These are phyloP conservation scores for Ptilodon capucinus DNA, from an alignment of 2,888 invertebrate genomes.

Conservation along the genomic window DNA sequence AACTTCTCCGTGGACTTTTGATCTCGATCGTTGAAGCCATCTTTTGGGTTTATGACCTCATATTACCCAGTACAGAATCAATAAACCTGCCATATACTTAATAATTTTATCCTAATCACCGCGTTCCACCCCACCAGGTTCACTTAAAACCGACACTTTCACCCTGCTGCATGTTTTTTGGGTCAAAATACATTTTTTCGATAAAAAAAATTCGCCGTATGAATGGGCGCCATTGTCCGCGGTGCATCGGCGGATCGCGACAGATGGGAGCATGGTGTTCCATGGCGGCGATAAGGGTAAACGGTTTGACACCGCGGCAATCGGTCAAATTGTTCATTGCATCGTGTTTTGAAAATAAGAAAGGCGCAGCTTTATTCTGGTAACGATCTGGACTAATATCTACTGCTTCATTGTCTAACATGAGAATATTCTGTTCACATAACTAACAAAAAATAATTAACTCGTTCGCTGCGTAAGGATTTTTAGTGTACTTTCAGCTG, in stretches of 20 bases:
- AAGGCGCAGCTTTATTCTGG: too few relatives aligned
- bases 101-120: neutral
- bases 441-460: too few relatives aligned
- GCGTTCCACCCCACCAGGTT: slow-evolving; percentile 9
- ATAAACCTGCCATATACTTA: neutral
- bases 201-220: slow-evolving; percentile 52
- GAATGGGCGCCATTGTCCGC: slow-evolving; percentile 65
- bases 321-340: slow-evolving; percentile 54
- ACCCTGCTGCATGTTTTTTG: slow-evolving; percentile 49
- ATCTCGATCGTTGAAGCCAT: too few relatives aligned
- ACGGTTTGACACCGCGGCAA: slow-evolving; percentile 71
- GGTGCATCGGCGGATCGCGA: slow-evolving; percentile 57
- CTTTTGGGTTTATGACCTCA: too few relatives aligned
- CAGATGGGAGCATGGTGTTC: slow-evolving; percentile 53
- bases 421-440: too few relatives aligned
- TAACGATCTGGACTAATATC: too few relatives aligned
- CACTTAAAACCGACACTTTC: slow-evolving; percentile 28
- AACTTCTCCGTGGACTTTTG: too few relatives aligned
- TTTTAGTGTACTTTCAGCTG: too few relatives aligned
- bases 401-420: too few relatives aligned
- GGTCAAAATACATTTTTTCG: slow-evolving; percentile 56
- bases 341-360: slow-evolving; percentile 9
- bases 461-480: too few relatives aligned
- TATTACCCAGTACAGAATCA: too few relatives aligned
- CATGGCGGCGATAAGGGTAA: slow-evolving; percentile 65